phyloP scores from a whole-genome alignment of 2,888 invertebrate genomes.

The Sarcophaga rosellei region DNA sequence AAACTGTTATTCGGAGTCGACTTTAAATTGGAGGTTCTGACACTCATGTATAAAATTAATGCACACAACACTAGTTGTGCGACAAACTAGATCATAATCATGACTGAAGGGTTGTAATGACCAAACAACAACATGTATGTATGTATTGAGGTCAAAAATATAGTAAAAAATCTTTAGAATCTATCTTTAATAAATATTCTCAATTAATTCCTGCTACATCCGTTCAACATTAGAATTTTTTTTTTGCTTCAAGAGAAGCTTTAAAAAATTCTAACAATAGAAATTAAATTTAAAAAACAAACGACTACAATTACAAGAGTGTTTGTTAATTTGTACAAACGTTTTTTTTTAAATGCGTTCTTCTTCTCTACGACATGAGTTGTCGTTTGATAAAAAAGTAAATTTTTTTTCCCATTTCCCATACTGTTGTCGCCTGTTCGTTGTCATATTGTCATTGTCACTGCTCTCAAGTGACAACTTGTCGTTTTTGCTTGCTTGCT shows the following conservation, averaged over 20 bases:
- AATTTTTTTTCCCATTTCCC: constrained; percentile 19
- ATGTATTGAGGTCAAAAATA: no score
- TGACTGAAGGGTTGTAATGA: no score
- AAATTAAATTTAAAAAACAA: background rate
- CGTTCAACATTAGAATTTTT: no score
- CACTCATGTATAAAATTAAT: no score
- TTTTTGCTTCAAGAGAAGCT: background rate
- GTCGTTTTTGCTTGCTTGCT: constrained; percentile 71
- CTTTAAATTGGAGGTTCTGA: no score
- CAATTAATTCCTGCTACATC: no score
- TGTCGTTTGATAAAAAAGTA: background rate
- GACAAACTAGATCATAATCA: no score
- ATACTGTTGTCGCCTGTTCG: constrained; percentile 52
- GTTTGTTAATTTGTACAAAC: background rate
- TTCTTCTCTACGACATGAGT: background rate
- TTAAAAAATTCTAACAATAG: background rate
- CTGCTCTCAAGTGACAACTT: constrained; percentile 70
- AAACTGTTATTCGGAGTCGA: no score
- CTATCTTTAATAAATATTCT: no score
- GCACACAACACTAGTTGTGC: no score
- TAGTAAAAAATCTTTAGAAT: no score
- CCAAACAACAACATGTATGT: no score
- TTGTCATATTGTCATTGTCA: constrained; percentile 64
- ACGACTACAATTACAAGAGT: background rate
- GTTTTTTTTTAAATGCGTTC: background rate